A percentile compares a stretch with the other conserved stretches of the same genome.
Evolutionary conservation across 37 sponge, comb jelly and placozoan species (phyloP).

Genomic region (Haliclona indistincta): DNA sequence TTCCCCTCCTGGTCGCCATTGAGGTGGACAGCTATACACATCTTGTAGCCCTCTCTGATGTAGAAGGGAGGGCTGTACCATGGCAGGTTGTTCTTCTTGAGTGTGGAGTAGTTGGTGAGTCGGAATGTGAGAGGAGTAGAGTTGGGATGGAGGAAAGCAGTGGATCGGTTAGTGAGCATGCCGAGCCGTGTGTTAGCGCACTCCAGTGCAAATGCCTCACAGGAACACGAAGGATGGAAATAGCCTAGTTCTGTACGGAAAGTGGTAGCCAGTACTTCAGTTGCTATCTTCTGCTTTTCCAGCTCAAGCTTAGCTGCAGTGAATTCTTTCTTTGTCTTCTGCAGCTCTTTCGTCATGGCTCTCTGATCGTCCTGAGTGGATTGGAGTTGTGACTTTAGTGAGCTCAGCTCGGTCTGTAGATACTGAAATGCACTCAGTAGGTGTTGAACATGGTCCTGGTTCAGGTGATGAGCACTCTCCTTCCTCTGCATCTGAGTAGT

Average conservation of each 20-base stretch:
- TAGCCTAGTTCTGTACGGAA: background rate
- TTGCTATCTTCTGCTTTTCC: background rate
- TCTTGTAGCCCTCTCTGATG: slow-evolving; percentile 36
- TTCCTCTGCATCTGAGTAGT: background rate
- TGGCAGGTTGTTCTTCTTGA: slow-evolving; percentile 5
- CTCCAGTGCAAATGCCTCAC: slow-evolving; percentile 10
- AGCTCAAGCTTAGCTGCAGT: background rate
- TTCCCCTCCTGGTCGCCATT: slow-evolving; percentile 36
- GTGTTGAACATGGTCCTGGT: background rate
- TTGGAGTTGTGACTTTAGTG: background rate
- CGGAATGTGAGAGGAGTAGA: slow-evolving; percentile 13
- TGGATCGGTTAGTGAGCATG: no score
- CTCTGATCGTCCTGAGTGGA: background rate
- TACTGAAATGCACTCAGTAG: background rate
- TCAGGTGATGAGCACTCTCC: background rate
- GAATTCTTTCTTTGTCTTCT: background rate
- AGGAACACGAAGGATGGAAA: no score
- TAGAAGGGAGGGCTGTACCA: slow-evolving; percentile 36
- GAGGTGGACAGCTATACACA: slow-evolving; percentile 33
- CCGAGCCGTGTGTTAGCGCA: slow-evolving; percentile 11
- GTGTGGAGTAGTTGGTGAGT: slow-evolving; percentile 1
- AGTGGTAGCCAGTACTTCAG: background rate
- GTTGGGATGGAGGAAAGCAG: background rate
- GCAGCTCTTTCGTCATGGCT: background rate
- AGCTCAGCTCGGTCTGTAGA: background rate